Evolutionary conservation across 2,797 vertebrate genomes (phyloP), one percentile per base, ranked within the genome.

Genomic region (Muscicapa comitata): DNA sequence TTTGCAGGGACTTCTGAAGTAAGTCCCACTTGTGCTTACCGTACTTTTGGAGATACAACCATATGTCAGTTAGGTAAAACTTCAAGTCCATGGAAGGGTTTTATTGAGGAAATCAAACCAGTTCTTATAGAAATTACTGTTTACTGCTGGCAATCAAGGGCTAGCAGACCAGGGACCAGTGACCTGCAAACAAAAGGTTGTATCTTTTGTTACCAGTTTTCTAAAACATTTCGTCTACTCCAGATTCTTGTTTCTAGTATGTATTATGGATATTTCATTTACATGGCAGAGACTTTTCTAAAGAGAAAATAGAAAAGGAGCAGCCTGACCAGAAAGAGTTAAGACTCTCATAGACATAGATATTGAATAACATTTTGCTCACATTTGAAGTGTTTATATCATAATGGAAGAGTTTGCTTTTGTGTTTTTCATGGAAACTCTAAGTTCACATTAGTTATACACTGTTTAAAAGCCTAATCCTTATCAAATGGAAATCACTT

Each of bases 401-500:
- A 17, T 66, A 90, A 85, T 85, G 85, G 73, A 91, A 93, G 58
- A 75, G 76, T 93, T 62, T 7, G 0, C 88, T 92, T 96, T 83
- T 90, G 71, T 95, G 55, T 88, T 95, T 94, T 77, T 85, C 79
- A 18, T 80, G 76, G 74, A 93, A 96, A 67, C 47, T 94, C n/a
- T 37, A 75, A 73, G 54, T 88, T 94, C 84, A 66, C 2, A 6
- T 87, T 96, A 96, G 93, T 96, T 90, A 86, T 35, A 82, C 16
- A 4, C 65, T 86, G 20, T 71, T 93, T 72, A 42, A 90, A 86
- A 94, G 54, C 51, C 45, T 84, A 80, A 79, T 91, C 57, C 45
- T 95, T 93, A 96, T 88, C 85, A 70, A 91, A 94, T 94, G 67
- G 86, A 96, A 92, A 91, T 95, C 75, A 26, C 58, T 20, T 74